Percentiles rank a stretch among this genome's conserved stretches.
Conservation (phyloP, 2,113 vertebrate species). For the Apteryx owenii region DNA sequence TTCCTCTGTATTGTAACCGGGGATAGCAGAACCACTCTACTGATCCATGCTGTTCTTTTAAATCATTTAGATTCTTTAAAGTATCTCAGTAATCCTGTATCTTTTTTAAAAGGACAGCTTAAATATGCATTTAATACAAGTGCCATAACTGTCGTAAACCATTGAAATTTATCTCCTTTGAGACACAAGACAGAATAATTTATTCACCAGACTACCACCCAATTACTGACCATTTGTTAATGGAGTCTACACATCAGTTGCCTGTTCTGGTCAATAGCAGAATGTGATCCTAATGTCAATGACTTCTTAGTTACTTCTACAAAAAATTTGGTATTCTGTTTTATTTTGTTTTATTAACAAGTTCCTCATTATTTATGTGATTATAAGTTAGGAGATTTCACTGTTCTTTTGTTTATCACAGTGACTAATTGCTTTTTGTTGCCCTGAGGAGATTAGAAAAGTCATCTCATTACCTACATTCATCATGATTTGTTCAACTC, state of each 20-base stretch:
- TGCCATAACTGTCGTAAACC: not conserved
- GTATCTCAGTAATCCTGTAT: not conserved
- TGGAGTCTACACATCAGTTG: not conserved
- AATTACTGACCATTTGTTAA: not conserved
- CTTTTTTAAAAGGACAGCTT: not conserved
- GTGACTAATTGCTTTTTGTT: slow-evolving; percentile 22
- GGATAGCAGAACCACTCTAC: not conserved
- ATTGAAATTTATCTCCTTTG: not conserved
- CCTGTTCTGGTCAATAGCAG: not conserved
- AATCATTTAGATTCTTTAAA: not conserved
- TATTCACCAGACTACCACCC: not conserved
- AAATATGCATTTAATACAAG: not conserved
- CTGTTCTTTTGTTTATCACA: slow-evolving; percentile 5
- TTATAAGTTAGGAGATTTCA: not conserved
- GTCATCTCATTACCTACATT: not conserved
- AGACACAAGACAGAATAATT: not conserved
- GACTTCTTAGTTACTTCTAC: not conserved
- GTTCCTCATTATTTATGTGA: not conserved
- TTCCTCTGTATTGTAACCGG: not conserved
- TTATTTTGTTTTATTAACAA: not conserved
- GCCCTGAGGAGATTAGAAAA: not conserved
- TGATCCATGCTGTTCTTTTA: not conserved
- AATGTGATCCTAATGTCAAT: not conserved
- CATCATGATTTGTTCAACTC: not conserved
- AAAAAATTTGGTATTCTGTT: not conserved